Conservation (phyloP, 2,113 vertebrate species). For the Microcebus ravelobensis region DNA sequence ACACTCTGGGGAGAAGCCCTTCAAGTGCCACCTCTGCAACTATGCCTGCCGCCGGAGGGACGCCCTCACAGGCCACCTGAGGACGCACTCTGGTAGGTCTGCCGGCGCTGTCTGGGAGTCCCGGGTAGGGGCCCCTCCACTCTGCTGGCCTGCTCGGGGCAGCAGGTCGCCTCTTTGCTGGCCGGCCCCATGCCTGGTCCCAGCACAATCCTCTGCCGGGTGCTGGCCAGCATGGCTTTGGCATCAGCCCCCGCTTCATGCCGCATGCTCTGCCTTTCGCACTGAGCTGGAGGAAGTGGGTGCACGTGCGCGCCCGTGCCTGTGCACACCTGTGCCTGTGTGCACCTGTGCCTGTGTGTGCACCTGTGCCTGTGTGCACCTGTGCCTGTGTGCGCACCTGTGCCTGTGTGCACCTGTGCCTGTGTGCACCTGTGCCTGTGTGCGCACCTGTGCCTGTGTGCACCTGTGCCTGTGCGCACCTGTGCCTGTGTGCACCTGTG, state of each 20-base stretch:
- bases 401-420: too few species aligned
- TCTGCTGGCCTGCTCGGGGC: neutral
- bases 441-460: too few species aligned
- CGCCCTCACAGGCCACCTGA: conserved; percentile 96
- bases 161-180: neutral
- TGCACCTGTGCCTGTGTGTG: too few species aligned
- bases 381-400: too few species aligned
- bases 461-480: too few species aligned
- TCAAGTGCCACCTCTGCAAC: conserved; percentile 99
- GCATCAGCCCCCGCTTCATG: fast-evolving
- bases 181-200: fast-evolving
- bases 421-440: too few species aligned
- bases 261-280: fast-evolving
- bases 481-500: too few species aligned
- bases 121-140: neutral
- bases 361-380: too few species aligned
- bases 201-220: fast-evolving
- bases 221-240: fast-evolving
- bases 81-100: conserved; percentile 96
- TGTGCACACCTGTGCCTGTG: too few species aligned
- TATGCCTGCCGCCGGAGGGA: conserved; percentile 98
- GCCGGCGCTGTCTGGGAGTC: fast-evolving
- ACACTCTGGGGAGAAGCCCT: conserved; percentile 98
- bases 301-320: neutral
- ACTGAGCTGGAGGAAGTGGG: fast-evolving